These are phyloP conservation scores for Callospermophilus lateralis DNA, from an alignment of 2,113 vertebrate species.

Conservation along the genomic window DNA sequence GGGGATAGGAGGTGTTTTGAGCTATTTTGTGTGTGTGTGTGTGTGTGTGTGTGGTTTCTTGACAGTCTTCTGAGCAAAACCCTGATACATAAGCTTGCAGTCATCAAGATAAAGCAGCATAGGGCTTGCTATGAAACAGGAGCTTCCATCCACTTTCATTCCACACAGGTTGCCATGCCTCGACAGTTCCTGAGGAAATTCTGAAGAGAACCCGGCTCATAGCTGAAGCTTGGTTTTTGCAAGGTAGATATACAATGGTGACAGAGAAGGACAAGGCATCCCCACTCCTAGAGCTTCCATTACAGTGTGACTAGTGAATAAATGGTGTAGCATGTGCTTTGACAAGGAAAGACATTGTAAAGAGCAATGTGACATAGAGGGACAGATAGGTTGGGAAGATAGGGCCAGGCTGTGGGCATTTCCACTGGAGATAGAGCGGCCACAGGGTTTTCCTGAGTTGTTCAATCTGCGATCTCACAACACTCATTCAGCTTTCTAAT, in stretches of 20 bases:
- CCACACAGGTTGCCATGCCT: rapidly evolving
- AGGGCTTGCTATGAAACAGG: background rate
- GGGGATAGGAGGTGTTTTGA: background rate
- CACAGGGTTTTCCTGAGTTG: background rate
- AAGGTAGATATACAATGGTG: background rate
- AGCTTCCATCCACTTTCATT: background rate
- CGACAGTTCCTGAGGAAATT: background rate
- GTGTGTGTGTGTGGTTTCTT: background rate
- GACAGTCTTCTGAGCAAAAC: background rate
- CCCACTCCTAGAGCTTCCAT: background rate
- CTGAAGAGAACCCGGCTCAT: background rate
- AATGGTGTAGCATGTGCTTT: background rate
- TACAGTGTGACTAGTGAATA: background rate
- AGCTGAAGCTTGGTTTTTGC: background rate
- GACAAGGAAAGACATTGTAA: background rate
- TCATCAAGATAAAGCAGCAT: background rate
- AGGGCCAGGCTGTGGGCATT: background rate
- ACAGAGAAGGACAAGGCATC: background rate
- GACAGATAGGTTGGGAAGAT: background rate
- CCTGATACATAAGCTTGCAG: background rate
- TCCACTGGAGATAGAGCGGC: background rate
- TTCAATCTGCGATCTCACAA: background rate
- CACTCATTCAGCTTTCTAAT: background rate
- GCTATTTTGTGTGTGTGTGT: background rate
- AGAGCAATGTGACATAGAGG: background rate